These are phyloP conservation scores for Protomyctophum bolini DNA, from an alignment of 2,113 vertebrate species.

Conservation along the genomic window DNA sequence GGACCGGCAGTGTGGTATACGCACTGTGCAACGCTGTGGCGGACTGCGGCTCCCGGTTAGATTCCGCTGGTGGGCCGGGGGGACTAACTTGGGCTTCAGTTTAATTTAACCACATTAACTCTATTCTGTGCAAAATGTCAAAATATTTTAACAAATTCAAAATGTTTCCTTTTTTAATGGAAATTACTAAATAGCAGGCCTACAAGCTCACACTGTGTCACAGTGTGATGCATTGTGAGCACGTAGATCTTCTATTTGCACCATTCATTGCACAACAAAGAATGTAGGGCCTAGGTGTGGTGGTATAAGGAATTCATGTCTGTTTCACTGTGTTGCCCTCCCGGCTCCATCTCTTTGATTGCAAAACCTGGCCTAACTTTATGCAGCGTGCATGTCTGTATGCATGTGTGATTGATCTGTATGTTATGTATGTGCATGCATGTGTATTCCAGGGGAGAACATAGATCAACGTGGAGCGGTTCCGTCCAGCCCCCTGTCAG, in stretches of 20 bases:
- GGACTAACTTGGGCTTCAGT: conserved; percentile 22
- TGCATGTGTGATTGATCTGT: no score
- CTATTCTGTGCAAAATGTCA: not conserved
- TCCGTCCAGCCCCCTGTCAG: conserved; percentile 47
- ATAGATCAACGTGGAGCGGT: conserved; percentile 73
- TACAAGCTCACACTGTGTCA: no score
- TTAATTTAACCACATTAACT: not conserved
- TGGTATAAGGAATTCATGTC: not conserved
- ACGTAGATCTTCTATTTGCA: no score
- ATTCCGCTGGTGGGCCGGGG: conserved; percentile 24
- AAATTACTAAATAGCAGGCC: no score
- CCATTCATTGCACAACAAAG: no score
- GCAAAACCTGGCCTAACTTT: not conserved
- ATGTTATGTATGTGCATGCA: conserved; percentile 17
- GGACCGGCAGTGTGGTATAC: conserved; percentile 29
- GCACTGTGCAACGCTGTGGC: not conserved
- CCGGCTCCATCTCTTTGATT: not conserved
- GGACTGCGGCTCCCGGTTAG: not conserved
- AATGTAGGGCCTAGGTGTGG: not conserved
- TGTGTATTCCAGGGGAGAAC: conserved; percentile 48
- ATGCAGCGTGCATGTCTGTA: not conserved
- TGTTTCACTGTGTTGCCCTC: conserved; percentile 10
- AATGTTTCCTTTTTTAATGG: no score
- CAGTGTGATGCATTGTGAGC: no score
- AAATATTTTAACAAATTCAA: no score